A percentile compares a stretch with the other conserved stretches of the same genome.
Evolutionary conservation across 2,797 vertebrate genomes (phyloP).

Genomic region (Decapterus maruadsi): DNA sequence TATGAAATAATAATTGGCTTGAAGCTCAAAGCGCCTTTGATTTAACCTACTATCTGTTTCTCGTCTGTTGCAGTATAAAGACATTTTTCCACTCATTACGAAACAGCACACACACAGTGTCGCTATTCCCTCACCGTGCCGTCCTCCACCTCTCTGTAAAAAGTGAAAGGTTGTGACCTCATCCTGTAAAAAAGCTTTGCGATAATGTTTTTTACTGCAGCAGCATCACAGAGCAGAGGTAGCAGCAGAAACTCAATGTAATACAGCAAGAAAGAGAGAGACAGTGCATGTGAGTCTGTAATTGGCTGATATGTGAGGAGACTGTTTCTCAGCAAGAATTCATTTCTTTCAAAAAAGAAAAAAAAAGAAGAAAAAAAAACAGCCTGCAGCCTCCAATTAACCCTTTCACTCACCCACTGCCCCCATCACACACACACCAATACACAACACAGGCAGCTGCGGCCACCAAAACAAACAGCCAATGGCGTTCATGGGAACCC

Average conservation of each 20-base stretch:
- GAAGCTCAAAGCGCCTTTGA: too few relatives aligned
- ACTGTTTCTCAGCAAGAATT: conserved; percentile 40
- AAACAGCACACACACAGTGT: too few relatives aligned
- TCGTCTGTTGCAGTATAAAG: too few relatives aligned
- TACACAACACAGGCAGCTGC: neutral
- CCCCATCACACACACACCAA: neutral
- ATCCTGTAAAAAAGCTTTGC: too few relatives aligned
- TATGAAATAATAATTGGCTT: too few relatives aligned
- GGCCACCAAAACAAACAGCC: conserved; percentile 52
- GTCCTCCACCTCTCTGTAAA: too few relatives aligned
- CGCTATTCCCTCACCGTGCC: too few relatives aligned
- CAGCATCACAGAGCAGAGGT: neutral
- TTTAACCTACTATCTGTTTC: too few relatives aligned
- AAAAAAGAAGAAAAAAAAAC: conserved; percentile 17
- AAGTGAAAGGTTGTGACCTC: too few relatives aligned
- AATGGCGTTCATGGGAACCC: conserved; percentile 31
- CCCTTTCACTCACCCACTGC: conserved; percentile 26
- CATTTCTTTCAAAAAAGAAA: conserved; percentile 22
- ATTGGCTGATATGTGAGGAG: conserved; percentile 59
- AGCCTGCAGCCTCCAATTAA: conserved; percentile 69
- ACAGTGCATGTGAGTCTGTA: conserved; percentile 20
- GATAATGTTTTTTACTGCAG: neutral
- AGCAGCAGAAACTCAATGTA: neutral
- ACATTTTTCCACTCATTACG: too few relatives aligned
- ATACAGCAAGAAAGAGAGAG: neutral